Conservation (phyloP, 2,888 invertebrate species). For the Miltochrista miniata region DNA sequence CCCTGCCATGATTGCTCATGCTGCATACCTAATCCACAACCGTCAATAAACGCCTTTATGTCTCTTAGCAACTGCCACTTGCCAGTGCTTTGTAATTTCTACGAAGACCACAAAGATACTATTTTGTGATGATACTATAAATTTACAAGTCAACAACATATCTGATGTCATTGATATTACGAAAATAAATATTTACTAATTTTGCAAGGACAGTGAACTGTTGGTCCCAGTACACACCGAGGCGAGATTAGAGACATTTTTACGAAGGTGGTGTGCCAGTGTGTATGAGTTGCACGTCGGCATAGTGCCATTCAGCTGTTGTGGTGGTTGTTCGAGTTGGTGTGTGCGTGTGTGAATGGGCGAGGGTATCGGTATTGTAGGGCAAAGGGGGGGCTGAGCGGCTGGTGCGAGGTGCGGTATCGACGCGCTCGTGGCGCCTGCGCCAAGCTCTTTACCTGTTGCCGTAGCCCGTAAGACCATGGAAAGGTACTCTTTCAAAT, state of each 20-base stretch:
- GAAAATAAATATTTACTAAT: constrained; percentile 22
- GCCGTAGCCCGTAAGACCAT: constrained; percentile 77
- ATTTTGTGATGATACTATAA: too few relatives aligned
- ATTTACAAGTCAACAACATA: too few relatives aligned
- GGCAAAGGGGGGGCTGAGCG: constrained; percentile 37
- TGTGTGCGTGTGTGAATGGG: constrained; percentile 77
- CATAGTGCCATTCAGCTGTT: constrained; percentile 14
- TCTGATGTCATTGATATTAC: constrained; percentile 22
- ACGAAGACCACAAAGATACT: too few relatives aligned
- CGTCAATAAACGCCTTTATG: constrained; percentile 30
- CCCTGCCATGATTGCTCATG: constrained; percentile 29
- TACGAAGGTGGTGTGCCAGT: constrained; percentile 28
- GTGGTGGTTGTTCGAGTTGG: constrained; percentile 44
- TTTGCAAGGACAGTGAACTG: constrained; percentile 26
- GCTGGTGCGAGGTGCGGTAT: constrained; percentile 64
- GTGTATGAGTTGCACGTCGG: constrained; percentile 31
- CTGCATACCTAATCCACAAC: constrained; percentile 31
- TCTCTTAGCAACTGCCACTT: too few relatives aligned
- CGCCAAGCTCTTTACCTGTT: constrained; percentile 76
- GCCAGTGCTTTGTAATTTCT: too few relatives aligned
- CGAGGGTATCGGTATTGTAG: constrained; percentile 51
- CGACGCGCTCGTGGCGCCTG: constrained; percentile 77
- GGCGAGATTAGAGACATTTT: constrained; percentile 26
- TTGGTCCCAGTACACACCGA: constrained; percentile 13
- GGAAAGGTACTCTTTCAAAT: constrained; percentile 81